Evolutionary conservation across 2,888 invertebrate genomes (phyloP).

Genomic region (Tromatobia lineatoria): DNA sequence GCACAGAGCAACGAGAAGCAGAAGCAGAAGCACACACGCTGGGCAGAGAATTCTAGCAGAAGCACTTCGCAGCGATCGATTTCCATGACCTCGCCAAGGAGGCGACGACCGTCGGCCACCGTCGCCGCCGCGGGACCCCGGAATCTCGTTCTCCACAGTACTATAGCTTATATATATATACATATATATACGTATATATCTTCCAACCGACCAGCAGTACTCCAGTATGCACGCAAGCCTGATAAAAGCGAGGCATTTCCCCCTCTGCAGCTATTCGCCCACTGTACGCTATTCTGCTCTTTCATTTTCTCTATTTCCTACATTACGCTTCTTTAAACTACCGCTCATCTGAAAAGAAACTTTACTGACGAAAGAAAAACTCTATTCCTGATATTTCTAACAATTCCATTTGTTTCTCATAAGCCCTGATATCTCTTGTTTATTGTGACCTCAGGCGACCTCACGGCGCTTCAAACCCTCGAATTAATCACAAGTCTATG

Average conservation of each 20-base stretch:
- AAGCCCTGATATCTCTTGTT: background rate
- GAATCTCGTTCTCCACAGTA: slow-evolving; percentile 71
- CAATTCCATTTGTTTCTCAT: background rate
- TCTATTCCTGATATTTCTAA: background rate
- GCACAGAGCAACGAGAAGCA: slow-evolving; percentile 25
- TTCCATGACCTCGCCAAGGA: slow-evolving; percentile 75
- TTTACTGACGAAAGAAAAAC: background rate
- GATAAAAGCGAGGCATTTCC: slow-evolving; percentile 62
- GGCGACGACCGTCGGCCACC: slow-evolving; percentile 72
- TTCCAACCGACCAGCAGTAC: slow-evolving; percentile 21
- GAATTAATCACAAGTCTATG: too few species aligned
- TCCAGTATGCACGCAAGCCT: slow-evolving; percentile 63
- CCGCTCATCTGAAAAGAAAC: background rate
- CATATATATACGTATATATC: slow-evolving; percentile 12
- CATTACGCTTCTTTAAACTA: slow-evolving; percentile 40
- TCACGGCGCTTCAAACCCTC: too few species aligned
- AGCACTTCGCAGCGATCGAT: slow-evolving; percentile 68
- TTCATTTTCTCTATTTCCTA: slow-evolving; percentile 27
- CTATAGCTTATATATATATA: slow-evolving; percentile 22
- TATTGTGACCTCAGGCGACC: background rate
- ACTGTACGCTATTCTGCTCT: slow-evolving; percentile 18
- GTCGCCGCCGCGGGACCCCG: slow-evolving; percentile 71
- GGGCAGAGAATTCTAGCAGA: slow-evolving; percentile 31
- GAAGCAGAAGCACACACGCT: slow-evolving; percentile 3
- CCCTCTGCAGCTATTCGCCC: slow-evolving; percentile 20